Conservation (phyloP, 1,140 invertebrate genomes). For the Drosophila baimaii region DNA sequence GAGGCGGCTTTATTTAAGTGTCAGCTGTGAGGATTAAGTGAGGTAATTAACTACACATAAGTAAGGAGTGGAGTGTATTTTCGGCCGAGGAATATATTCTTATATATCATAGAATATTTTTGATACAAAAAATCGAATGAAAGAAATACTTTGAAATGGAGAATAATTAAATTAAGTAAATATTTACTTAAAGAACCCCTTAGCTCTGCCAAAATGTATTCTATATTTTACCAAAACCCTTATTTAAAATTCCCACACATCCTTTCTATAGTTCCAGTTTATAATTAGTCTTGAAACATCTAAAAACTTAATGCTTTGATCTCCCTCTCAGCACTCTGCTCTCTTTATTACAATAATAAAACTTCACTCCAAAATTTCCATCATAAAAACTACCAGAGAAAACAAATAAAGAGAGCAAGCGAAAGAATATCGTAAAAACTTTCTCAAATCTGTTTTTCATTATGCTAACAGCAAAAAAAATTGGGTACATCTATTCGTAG, state of each 20-base stretch:
- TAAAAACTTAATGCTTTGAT: conserved; percentile 29
- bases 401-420: neutral
- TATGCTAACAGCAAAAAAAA: conserved; percentile 54
- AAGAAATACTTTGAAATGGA: neutral
- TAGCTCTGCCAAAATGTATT: neutral
- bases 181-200: neutral
- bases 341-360: conserved; percentile 38
- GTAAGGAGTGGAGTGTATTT: neutral
- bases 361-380: conserved; percentile 41
- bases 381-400: conserved; percentile 62
- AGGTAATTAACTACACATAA: conserved; percentile 6
- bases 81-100: too few relatives aligned
- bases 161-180: neutral
- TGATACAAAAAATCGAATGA: too few relatives aligned
- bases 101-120: too few relatives aligned
- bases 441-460: conserved; percentile 77
- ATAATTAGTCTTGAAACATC: conserved; percentile 14
- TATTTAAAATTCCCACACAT: neutral
- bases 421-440: conserved; percentile 63
- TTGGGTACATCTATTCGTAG: conserved; percentile 24
- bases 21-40: conserved; percentile 29
- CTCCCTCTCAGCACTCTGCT: conserved; percentile 15
- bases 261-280: neutral
- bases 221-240: neutral
- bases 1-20: conserved; percentile 49